Evolutionary conservation across 2,888 invertebrate genomes (phyloP), one percentile per base, ranked within the genome.

Genomic region (Drosophila rubida): DNA sequence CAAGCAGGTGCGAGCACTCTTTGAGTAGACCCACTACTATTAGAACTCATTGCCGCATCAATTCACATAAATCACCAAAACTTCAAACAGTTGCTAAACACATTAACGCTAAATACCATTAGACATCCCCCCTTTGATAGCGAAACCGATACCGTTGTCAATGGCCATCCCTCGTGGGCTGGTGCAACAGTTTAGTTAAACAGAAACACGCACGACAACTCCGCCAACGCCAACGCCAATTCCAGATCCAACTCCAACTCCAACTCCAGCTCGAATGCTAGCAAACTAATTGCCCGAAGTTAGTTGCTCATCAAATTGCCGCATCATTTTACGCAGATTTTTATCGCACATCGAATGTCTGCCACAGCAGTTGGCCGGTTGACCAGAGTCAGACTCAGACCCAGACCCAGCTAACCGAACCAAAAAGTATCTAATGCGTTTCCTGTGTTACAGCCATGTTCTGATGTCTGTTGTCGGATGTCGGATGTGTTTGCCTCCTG

Each of bases 301-400:
- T 77, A 79, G 89, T 80, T 87, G 77, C 85, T 85, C 80, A 86
- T 86, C 89, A 85, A 88, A 88, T 87, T 75, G 85, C 87, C 77
- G 83, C 88, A 82, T 82, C 85, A 85, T 75, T 82, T 87, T 80
- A 79, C 80, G 82, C 76, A 74, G 80, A 83, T 88, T 88, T 88
- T 84, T 83, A 83, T 88, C 87, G 51, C 82, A 69, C 55, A 16
- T 55, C 51, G 59, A 60, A 62, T 66, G 58, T 50, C 54, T 69
- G 57, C 70, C 75, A 55, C 50, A 53, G 50, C 19, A 48, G 39
- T 14, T 30, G 44, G 16, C 48, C 71, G 50, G 54, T 13, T 54
- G 55, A 41, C 61, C 61, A 58, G 16, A 4, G 19, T 32, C 45
- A 55, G 37, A 41, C 58, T 45, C 59, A 46, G 44, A 2, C 23